phyloP scores from a whole-genome alignment of 2,113 vertebrate genomes.

The Strix uralensis region DNA sequence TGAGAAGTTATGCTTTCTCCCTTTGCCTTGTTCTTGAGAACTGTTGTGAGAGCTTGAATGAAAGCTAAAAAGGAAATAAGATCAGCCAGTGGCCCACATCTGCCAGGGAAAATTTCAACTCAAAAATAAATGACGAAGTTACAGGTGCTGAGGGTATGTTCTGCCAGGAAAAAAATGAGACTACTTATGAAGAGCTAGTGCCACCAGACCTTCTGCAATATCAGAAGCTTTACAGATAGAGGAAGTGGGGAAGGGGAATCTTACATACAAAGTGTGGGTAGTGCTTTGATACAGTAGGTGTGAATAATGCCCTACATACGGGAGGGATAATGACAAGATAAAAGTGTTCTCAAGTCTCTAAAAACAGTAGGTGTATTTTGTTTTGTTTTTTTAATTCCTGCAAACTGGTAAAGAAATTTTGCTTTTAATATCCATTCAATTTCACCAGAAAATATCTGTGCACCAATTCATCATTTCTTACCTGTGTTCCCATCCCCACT shows the following conservation, averaged over 20 bases:
- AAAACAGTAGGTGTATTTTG: background rate
- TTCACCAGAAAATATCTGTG: background rate
- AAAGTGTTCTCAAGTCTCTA: background rate
- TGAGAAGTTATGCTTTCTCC: background rate
- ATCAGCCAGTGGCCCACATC: background rate
- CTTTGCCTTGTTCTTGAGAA: background rate
- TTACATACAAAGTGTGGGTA: background rate
- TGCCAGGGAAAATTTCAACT: background rate
- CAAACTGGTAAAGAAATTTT: background rate
- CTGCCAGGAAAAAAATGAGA: background rate
- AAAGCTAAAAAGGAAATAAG: background rate
- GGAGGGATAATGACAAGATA: background rate
- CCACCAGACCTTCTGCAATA: background rate
- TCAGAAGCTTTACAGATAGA: background rate
- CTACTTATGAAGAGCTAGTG: background rate
- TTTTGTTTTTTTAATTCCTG: background rate
- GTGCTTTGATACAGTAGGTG: background rate
- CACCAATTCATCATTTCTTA: slow-evolving; percentile 59
- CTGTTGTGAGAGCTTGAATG: background rate
- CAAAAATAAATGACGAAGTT: background rate
- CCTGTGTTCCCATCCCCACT: slow-evolving; percentile 89
- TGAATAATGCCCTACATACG: background rate
- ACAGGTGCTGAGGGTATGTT: background rate
- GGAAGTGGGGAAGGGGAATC: background rate
- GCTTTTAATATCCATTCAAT: background rate